Evolutionary conservation across 2,888 invertebrate species (phyloP), one percentile per base, ranked within the genome.

Genomic region (Drosophila histrio): DNA sequence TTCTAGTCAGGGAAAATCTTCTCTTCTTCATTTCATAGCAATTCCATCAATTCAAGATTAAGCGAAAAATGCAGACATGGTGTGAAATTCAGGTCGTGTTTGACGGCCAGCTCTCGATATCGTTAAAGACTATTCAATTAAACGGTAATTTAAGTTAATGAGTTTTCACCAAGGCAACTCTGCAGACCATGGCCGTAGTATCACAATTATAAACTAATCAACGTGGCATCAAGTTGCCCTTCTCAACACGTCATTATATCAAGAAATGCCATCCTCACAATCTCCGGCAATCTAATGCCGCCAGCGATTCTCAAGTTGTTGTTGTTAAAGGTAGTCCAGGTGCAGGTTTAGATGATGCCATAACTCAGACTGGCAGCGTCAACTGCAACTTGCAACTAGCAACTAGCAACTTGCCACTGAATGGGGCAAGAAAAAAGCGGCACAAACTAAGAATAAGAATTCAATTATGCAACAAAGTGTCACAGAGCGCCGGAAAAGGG

Each of bases 341-440:
- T 72, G 88, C 89, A 89, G 79, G 86, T 84, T 87, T 82, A 79
- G 84, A 87, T 58, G 80, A 79, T 82, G 86, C 86, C 88, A 89
- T 89, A 88, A 88, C 90, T 84, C 71, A 79, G 79, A 50, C 36
- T 62, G 49, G 53, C 65, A 59, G 66, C 60, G 66, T 56, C 50
- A 50, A 68, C 56, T 70, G 64, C 70, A 64, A 44, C 11, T 19
- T 44, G 28, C n/a, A n/a, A n/a, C n/a, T n/a, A n/a, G n/a, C n/a
- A n/a, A n/a, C n/a, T n/a, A n/a, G 28, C 28, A 19, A 63, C 49
- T 64, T 57, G 50, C 43, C 19, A 30, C 56, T 24, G 15, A 44
- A 32, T 47, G 47, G n/a, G 15, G 17, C 38, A 39, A 26, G 38
- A 36, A 46, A 54, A 60, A 44, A 19, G 38, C 15, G 17, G 2